Evolutionary conservation across 2,888 invertebrate species (phyloP), one percentile per base, ranked within the genome.

Genomic region (Apamea monoglypha): DNA sequence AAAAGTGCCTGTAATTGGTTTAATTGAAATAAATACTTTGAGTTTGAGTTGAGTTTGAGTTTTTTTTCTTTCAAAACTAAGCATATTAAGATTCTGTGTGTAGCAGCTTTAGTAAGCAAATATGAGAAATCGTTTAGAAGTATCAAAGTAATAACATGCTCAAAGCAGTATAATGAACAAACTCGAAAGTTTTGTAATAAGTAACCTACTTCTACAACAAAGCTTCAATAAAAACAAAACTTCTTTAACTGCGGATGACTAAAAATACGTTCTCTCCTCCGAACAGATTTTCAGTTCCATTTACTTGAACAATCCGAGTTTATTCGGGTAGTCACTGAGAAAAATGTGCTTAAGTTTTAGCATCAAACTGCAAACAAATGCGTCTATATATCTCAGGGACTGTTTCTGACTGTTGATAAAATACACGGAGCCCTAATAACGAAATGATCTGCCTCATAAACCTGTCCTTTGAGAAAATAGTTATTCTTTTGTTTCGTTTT

Each of bases 271-370:
- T 63, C 18, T 29, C 68, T 69, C 32, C 21, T 73, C 47, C 32
- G 40, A 75, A 69, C 40, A 72, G 64, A 82, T 79, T 78, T 73
- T 69, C 61, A 75, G 69, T 83, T 75, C 61, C 79, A 83, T 73
- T 83, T 32, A n/a, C 72, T 76, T 66, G 44, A 70, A 81, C 29
- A 70, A 47, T 70, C 53, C 36, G 29, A 61, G 29, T 83, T 44
- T 78, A 82, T 73, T 78, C 53, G 36, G 56, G 64, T 66, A 69
- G 47, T 74, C 74, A 66, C 18, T 44, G 16, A 61, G 36, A 71
- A 36, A 76, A 81, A 76, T 53, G 68, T 74, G 50, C 67, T 64
- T 32, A 74, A 74, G 29, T 76, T 73, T 75, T 7, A 47, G 61
- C 53, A 66, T 56, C 69, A 61, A 69, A 69, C 14, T 69, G 53